phyloP scores from a whole-genome alignment of 2,797 vertebrate species.

The Vespertilio murinus region DNA sequence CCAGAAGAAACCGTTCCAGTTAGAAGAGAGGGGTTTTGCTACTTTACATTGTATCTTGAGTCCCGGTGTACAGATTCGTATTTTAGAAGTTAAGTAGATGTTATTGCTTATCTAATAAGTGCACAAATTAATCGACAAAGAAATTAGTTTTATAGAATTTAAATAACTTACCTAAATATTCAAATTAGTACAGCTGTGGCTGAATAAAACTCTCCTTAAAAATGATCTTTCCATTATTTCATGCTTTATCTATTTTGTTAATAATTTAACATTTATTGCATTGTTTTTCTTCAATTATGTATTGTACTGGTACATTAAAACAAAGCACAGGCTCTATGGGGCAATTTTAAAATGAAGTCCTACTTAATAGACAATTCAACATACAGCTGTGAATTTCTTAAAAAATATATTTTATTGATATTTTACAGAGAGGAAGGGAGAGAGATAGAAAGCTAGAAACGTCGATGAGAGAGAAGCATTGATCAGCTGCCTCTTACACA shows the following conservation, averaged over 20 bases:
- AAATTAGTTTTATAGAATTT: conserved; percentile 13
- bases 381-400: no score
- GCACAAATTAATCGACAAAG: neutral
- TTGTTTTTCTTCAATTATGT: neutral
- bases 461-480: no score
- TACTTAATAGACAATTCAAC: neutral
- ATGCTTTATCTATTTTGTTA: neutral
- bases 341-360: neutral
- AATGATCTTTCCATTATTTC: neutral
- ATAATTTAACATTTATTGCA: neutral
- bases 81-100: neutral
- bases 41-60: neutral
- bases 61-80: neutral
- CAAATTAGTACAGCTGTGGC: neutral
- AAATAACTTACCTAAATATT: conserved; percentile 2
- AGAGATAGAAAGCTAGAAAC: no score
- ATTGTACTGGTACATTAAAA: neutral
- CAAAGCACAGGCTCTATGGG: neutral
- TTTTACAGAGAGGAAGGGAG: no score
- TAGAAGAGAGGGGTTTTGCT: neutral
- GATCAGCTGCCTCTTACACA: no score
- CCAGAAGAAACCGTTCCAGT: neutral
- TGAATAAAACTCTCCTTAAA: neutral
- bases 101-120: neutral
- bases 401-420: no score